A percentile compares a stretch with the other conserved stretches of the same genome.
These are phyloP conservation scores for Amblyopsis rosae DNA, from an alignment of 2,113 vertebrate species.

Conservation along the genomic window DNA sequence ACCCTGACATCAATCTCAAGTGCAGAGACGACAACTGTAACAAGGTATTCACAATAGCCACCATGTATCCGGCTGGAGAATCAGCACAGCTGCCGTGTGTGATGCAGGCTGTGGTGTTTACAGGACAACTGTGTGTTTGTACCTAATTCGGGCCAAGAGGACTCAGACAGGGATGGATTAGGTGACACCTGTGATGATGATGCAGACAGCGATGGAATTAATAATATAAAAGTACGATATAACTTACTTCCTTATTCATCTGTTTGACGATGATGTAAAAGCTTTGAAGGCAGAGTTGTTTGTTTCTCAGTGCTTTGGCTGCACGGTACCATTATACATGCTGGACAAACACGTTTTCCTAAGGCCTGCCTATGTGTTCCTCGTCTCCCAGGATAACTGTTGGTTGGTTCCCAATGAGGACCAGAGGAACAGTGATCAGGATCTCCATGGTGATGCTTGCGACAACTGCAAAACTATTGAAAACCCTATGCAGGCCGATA, in stretches of 20 bases:
- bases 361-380: background rate
- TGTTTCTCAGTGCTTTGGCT: too few relatives aligned
- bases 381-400: constrained; percentile 89
- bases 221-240: constrained; percentile 83
- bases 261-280: too few relatives aligned
- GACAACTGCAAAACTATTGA: constrained; percentile 87
- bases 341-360: background rate
- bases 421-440: constrained; percentile 91
- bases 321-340: too few relatives aligned
- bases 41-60: constrained; percentile 70
- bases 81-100: background rate
- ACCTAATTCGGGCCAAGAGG: constrained; percentile 98
- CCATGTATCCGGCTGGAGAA: background rate
- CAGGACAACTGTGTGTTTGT: constrained; percentile 95
- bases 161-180: constrained; percentile 86
- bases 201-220: constrained; percentile 90
- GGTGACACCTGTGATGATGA: constrained; percentile 94
- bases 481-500: constrained; percentile 92
- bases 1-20: constrained; percentile 83
- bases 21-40: constrained; percentile 85
- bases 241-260: background rate
- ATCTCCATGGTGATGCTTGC: constrained; percentile 92
- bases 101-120: constrained; percentile 20
- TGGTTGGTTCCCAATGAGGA: constrained; percentile 86
- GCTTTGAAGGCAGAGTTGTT: too few relatives aligned